Conservation (phyloP, 1,140 invertebrate genomes). For the Caenorhabditis inopinata region DNA sequence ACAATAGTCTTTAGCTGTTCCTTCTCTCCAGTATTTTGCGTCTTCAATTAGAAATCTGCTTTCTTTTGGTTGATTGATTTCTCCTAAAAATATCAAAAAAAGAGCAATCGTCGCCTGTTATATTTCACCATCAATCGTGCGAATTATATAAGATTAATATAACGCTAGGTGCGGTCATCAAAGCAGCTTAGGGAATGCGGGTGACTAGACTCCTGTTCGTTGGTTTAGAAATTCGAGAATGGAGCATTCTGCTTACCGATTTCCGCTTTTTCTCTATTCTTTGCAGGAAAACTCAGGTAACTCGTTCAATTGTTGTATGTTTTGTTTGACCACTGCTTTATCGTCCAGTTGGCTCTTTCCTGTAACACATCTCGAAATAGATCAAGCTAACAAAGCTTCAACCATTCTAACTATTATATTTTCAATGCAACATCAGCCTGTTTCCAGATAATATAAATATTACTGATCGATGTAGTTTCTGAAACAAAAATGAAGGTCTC, state of each 20-base stretch:
- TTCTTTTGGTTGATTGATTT: no score
- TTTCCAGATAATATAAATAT: no score
- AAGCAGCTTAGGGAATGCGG: constrained; percentile 2
- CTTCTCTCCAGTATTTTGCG: no score
- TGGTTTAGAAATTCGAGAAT: constrained; percentile 18
- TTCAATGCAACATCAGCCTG: no score
- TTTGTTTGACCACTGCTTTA: constrained; percentile 16
- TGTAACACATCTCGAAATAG: no score
- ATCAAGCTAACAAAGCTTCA: no score
- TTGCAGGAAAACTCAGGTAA: neutral
- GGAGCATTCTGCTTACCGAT: constrained; percentile 21
- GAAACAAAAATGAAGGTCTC: no score
- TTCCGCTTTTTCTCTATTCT: constrained; percentile 21
- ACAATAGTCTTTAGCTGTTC: no score
- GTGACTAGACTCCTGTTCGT: constrained; percentile 11
- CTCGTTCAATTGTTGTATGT: constrained; percentile 13
- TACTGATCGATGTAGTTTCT: no score
- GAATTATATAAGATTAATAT: constrained; percentile 32
- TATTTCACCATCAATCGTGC: constrained; percentile 5
- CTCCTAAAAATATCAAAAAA: neutral
- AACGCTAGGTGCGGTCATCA: constrained; percentile 22
- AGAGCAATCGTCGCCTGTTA: neutral
- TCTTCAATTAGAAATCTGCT: no score
- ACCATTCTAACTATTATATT: no score
- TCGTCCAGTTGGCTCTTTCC: neutral